phyloP scores from a whole-genome alignment of 2,888 invertebrate species.

The Leptothorax acervorum region DNA sequence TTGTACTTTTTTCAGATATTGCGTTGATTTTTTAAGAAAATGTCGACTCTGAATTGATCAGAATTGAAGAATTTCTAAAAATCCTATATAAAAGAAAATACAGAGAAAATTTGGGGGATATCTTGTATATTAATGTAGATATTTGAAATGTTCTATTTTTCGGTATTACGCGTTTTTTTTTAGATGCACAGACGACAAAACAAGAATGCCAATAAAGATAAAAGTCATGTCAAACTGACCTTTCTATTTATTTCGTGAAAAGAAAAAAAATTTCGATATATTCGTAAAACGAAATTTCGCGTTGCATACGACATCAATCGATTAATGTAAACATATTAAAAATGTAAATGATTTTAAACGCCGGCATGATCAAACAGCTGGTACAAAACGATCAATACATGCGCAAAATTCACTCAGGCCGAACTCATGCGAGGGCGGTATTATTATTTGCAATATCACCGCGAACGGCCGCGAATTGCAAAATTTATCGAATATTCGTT shows the following conservation, averaged over 20 bases:
- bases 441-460: conserved; percentile 11
- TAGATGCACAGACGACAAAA: too few relatives aligned
- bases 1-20: not conserved
- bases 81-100: too few relatives aligned
- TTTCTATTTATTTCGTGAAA: not conserved
- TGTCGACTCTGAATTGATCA: too few relatives aligned
- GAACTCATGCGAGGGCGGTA: not conserved
- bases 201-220: too few relatives aligned
- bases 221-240: too few relatives aligned
- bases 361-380: not conserved
- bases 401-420: too few relatives aligned
- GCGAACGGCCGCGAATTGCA: not conserved
- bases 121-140: too few relatives aligned
- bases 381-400: conserved; percentile 20
- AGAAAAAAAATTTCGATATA: not conserved
- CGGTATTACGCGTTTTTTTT: too few relatives aligned
- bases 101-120: too few relatives aligned
- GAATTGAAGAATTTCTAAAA: too few relatives aligned
- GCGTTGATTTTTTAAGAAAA: not conserved
- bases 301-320: not conserved
- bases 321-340: conserved; percentile 26
- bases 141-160: too few relatives aligned
- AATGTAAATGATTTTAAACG: conserved; percentile 25
- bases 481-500: conserved; percentile 27
- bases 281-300: conserved; percentile 5